These are phyloP conservation scores for Diplolepis rosae DNA, from an alignment of 2,888 invertebrate genomes.

Conservation along the genomic window DNA sequence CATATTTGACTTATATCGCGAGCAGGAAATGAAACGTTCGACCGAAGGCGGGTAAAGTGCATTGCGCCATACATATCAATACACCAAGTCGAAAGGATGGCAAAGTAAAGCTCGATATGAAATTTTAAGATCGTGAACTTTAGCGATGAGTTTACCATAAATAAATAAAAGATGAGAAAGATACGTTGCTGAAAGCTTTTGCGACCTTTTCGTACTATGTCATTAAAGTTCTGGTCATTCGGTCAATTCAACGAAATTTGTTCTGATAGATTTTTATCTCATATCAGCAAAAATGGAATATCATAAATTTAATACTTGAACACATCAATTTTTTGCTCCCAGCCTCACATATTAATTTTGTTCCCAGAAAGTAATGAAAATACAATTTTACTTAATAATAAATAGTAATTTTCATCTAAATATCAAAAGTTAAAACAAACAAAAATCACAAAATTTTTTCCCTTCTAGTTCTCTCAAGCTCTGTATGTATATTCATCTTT, in stretches of 20 bases:
- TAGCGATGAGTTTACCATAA: conserved; percentile 62
- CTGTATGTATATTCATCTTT: too few relatives aligned
- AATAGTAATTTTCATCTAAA: too few relatives aligned
- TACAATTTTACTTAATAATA: too few relatives aligned
- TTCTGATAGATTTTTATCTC: conserved; percentile 13
- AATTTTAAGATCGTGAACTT: conserved; percentile 64
- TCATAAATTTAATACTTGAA: background rate
- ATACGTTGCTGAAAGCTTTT: conserved; percentile 35
- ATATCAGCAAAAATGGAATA: background rate
- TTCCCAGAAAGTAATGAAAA: too few relatives aligned
- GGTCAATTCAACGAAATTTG: conserved; percentile 45
- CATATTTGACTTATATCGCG: conserved; percentile 49
- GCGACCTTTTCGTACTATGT: conserved; percentile 36
- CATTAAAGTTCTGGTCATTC: conserved; percentile 44
- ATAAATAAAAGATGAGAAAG: conserved; percentile 67
- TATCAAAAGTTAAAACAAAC: too few relatives aligned
- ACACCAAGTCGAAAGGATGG: conserved; percentile 48
- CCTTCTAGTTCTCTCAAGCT: too few relatives aligned
- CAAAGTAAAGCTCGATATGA: conserved; percentile 53
- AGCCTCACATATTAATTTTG: too few relatives aligned
- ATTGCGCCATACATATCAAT: conserved; percentile 58
- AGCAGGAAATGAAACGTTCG: conserved; percentile 58
- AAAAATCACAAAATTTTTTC: too few relatives aligned
- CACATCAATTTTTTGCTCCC: background rate
- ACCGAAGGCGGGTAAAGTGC: conserved; percentile 56